Evolutionary conservation across 2,113 vertebrate species (phyloP), one percentile per base, ranked within the genome.

Genomic region (Eira barbara): DNA sequence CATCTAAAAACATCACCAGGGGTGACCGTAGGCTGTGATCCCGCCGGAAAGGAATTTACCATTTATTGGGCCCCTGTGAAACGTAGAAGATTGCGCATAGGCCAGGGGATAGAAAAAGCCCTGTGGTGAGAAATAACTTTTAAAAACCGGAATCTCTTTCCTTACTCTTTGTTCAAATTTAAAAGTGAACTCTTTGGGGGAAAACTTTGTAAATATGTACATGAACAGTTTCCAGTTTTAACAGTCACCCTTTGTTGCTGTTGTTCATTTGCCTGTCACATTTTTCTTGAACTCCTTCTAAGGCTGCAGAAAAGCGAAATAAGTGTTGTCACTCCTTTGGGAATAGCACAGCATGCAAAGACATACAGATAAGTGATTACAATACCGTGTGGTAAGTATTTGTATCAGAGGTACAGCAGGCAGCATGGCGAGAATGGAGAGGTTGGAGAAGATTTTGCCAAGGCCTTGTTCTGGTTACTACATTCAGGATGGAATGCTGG

Each of bases 161-260:
- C 45, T 95, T 97, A 94, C 73, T 2, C 74, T 83, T 87, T 20
- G 4, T 90, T 86, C 91, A 96, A 81, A 89, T 92, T 59, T 91
- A 31, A 95, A 94, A 86, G 55, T 61, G 84, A 79, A 31, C 31
- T 61, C 52, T 91, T 83, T 87, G 52, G 39, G 81, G 55, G 81
- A 81, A 79, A 69, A 67, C 67, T 12, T 80, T 89, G 18, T 76
- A 55, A 94, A 84, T 49, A 89, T 4, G 10, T 78, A 65, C 39
- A 55, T 36, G 59, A 95, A 65, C 3, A 49, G 14, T 92, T 89
- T 73, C 45, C 6, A 49, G 4, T 91, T 69, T 82, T 67, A 73
- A 82, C 2, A 71, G 2, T 88, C 63, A 29, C 74, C 79, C 11
- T 79, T 31, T 87, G 15, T 79, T 63, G 6, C 57, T 85, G 17